Percentiles rank a stretch among this genome's conserved stretches.
These are phyloP conservation scores for Gallirallus australis DNA, from an alignment of 2,797 vertebrate genomes.

Conservation along the genomic window DNA sequence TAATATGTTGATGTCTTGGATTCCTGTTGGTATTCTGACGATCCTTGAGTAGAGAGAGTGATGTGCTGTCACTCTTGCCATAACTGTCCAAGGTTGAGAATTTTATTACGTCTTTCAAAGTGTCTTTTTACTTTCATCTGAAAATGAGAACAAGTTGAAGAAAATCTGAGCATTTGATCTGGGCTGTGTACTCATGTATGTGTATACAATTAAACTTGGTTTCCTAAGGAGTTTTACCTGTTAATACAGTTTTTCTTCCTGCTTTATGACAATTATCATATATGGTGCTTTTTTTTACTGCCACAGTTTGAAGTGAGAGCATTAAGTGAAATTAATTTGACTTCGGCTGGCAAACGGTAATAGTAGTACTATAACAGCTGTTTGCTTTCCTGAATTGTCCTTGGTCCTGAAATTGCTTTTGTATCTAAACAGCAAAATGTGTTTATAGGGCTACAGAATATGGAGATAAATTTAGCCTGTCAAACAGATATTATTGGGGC, in stretches of 20 bases:
- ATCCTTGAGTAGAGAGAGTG: not conserved
- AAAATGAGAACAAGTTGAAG: constrained; percentile 57
- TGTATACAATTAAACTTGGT: not conserved
- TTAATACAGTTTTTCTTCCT: constrained; percentile 16
- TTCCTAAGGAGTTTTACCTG: constrained; percentile 5
- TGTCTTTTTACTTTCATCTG: constrained; percentile 34
- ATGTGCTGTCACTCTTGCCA: constrained; percentile 26
- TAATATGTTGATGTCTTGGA: not conserved
- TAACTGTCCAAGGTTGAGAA: constrained; percentile 40
- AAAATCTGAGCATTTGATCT: constrained; percentile 33
- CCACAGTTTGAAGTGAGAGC: constrained; percentile 18
- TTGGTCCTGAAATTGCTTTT: constrained; percentile 82
- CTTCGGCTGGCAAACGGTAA: constrained; percentile 14
- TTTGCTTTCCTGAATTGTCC: constrained; percentile 84
- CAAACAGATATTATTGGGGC: constrained; percentile 76
- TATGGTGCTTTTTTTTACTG: not conserved
- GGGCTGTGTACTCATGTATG: not conserved
- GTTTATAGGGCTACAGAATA: constrained; percentile 77
- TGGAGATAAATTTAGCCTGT: constrained; percentile 86
- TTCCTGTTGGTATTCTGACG: constrained; percentile 31
- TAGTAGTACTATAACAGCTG: constrained; percentile 60
- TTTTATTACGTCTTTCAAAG: constrained; percentile 49
- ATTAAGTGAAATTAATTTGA: constrained; percentile 68
- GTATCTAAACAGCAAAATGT: constrained; percentile 83
- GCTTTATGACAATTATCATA: constrained; percentile 26